These are phyloP conservation scores for Zeus faber DNA, from an alignment of 2,113 vertebrate species.

Conservation along the genomic window DNA sequence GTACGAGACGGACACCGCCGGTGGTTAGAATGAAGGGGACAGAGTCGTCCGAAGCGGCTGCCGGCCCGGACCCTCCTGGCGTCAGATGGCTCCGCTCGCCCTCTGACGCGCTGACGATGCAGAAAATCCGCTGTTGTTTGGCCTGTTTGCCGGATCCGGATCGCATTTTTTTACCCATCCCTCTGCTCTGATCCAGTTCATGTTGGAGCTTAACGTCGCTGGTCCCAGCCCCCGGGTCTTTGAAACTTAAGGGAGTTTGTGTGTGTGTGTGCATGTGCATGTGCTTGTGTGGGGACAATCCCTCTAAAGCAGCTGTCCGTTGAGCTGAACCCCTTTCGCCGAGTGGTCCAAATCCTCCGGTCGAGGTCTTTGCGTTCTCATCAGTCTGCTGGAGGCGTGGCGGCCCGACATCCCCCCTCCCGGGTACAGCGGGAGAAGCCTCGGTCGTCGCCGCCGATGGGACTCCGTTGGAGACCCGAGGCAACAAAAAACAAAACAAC, in stretches of 20 bases:
- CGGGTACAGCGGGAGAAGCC: too few relatives aligned
- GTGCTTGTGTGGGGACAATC: not conserved
- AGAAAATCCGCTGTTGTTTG: conserved; percentile 30
- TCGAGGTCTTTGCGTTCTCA: conserved; percentile 10
- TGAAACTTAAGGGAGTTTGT: not conserved
- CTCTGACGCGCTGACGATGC: conserved; percentile 5
- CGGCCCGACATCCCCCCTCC: not conserved
- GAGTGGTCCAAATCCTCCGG: not conserved
- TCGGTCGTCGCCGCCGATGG: too few relatives aligned
- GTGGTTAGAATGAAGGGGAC: too few relatives aligned
- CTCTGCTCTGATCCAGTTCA: conserved; percentile 18
- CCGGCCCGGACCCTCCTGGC: not conserved
- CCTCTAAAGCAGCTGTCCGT: conserved; percentile 15
- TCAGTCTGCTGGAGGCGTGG: conserved; percentile 12
- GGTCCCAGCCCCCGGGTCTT: not conserved
- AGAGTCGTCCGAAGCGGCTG: too few relatives aligned
- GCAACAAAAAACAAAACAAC: too few relatives aligned
- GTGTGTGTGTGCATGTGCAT: not conserved
- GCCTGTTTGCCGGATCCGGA: conserved; percentile 18
- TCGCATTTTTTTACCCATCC: not conserved
- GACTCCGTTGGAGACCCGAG: too few relatives aligned
- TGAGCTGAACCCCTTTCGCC: not conserved
- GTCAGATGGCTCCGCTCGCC: conserved; percentile 1
- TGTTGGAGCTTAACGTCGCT: conserved; percentile 26
- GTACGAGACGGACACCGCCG: too few relatives aligned